Evolutionary conservation across 2,888 invertebrate genomes (phyloP), one percentile per base, ranked within the genome.

Genomic region (Drosophila glabriapex): DNA sequence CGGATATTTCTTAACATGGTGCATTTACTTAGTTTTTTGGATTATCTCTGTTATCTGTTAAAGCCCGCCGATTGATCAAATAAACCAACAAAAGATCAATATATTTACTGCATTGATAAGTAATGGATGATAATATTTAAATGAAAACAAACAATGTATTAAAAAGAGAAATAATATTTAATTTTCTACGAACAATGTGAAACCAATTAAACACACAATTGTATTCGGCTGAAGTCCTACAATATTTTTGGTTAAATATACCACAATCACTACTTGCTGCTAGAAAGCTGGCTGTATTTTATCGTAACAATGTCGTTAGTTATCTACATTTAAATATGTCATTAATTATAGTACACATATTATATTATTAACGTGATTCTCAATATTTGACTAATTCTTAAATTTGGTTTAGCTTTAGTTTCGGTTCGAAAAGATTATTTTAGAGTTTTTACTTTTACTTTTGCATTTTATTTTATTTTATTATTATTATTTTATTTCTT

Each of bases 191-290:
- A 50, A 28, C 58, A 54, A 52, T 19, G 53, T 77, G 67, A 77
- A 78, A 81, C 82, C 78, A 68, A 68, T 58, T 22, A 29, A 65
- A 63, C 50, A 61, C 37, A 75, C 29, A 75, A 39, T 56, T 35
- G 43, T 65, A 73, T 56, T 50, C 73, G 41, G 78, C 55, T 67
- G 60, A 56, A 37, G 58, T 64, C 63, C 78, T 79, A 82, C 74
- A 82, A 74, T 83, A 73, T 61, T 67, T 14, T 87, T 74, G 90
- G 89, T 82, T 85, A 79, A 77, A 76, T 90, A 64, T 90, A 78
- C 83, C 89, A 78, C 72, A 81, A 89, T 90, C 87, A 90, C 85
- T 90, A 86, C 86, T 75, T 72, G 89, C 89, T 89, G 90, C 87
- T 86, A 85, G 78, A 86, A 91, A 89, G 87, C 80, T 74, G 69